phyloP scores from a whole-genome alignment of 1,140 invertebrate genomes.

The Plectrocnemia conspersa region DNA sequence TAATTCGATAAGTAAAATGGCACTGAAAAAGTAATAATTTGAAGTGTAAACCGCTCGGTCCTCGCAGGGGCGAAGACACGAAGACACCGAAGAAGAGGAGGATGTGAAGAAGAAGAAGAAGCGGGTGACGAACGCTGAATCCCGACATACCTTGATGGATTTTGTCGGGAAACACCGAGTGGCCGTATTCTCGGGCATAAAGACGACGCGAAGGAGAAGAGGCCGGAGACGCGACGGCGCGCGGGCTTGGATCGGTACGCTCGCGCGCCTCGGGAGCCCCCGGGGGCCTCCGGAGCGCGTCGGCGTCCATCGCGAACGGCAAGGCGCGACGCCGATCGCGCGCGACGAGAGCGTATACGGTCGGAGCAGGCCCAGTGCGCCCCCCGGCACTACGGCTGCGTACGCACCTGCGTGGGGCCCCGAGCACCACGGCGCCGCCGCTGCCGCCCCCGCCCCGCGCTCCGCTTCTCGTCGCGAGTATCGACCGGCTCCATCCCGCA shows the following conservation, averaged over 20 bases:
- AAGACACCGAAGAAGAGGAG: too few relatives aligned
- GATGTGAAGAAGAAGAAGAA: too few relatives aligned
- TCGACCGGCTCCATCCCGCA: neutral
- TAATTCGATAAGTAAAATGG: too few relatives aligned
- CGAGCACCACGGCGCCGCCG: constrained; percentile 1
- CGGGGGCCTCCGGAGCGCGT: constrained; percentile 1
- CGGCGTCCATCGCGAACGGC: constrained; percentile 40
- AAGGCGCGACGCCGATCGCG: too few relatives aligned
- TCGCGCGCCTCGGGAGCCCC: constrained; percentile 4
- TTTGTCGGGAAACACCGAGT: too few relatives aligned
- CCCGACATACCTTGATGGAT: too few relatives aligned
- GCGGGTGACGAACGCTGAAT: too few relatives aligned
- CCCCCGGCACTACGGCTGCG: constrained; percentile 77
- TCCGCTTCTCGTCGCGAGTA: neutral
- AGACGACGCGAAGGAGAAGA: neutral
- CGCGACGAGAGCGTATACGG: too few relatives aligned
- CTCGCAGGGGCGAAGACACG: too few relatives aligned
- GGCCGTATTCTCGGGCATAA: neutral
- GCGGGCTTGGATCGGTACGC: neutral
- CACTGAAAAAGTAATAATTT: too few relatives aligned
- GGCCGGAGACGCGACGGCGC: neutral
- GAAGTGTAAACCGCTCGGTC: too few relatives aligned
- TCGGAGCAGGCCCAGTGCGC: constrained; percentile 76
- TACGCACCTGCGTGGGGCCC: constrained; percentile 74
- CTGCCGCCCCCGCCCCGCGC: constrained; percentile 1